Base-by-base conservation (phyloP, 2,797 vertebrate species). In the Nannoperca obscura region DNA sequence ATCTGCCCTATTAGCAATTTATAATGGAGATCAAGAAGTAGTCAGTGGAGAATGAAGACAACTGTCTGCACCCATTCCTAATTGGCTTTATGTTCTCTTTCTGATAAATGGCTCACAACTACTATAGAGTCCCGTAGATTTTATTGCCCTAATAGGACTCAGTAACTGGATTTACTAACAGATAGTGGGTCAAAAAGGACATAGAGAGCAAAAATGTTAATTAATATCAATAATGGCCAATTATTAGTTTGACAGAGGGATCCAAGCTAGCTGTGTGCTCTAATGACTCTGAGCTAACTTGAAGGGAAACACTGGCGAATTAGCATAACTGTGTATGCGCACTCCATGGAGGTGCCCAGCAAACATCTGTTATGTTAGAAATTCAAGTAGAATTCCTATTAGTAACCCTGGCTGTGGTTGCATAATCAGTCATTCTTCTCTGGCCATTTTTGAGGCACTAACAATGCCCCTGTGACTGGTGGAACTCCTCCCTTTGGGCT, bases 151-250 rank as follows among this genome's bases (percentile, higher is more conserved):
- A 99, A 98, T 98, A 97, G 97, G 96, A 94, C 96, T 95, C 94
- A 94, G 95, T 97, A 97, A 97, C 97, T 97, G 97, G 96, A 96
- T 97, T 96, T 99, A 99, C 97, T 96, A 98, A 97, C 97, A 97
- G 96, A 97, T 97, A 97, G 93, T 89, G 91, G 98, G 98, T 99
- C 98, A 99, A 93, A 91, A 97, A 93, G 17, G 90, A 97, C 95
- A 96, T 94, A 95, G 97, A 96, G 97, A 97, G 97, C 96, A 96
- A 96, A 99, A 99, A 98, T 97, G 97, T 97, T 99, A 99, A 99
- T 99, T 99, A 99, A 99, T 99, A 99, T 98, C 98, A 99, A 99
- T 99, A 99, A 99, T 99, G 96, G 97, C 96, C 97, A 98, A 99
- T 99, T 99, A 99, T 99, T 99, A 98, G 97, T 97, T 97, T 99